Evolutionary conservation across 2,888 invertebrate genomes (phyloP).

Genomic region (Fragum fragum): DNA sequence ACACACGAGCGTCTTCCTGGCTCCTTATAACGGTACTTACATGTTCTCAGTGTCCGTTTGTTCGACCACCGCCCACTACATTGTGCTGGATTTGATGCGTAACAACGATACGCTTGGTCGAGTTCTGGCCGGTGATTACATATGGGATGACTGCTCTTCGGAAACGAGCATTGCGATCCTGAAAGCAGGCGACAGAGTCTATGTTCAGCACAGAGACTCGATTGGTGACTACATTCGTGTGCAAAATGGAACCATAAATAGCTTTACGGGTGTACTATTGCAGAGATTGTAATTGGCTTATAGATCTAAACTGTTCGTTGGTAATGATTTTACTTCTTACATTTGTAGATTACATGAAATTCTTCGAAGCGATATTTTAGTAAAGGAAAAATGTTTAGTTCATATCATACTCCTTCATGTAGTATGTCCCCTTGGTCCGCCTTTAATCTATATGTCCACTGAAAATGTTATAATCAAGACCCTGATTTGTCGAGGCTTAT

Average conservation of each 20-base stretch:
- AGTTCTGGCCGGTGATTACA: conserved; percentile 42
- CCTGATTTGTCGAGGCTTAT: too few relatives aligned
- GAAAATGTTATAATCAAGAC: too few relatives aligned
- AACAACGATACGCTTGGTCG: conserved; percentile 35
- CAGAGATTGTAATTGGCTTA: conserved; percentile 1
- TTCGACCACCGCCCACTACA: conserved; percentile 26
- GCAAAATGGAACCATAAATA: conserved; percentile 9
- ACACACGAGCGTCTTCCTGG: conserved; percentile 30
- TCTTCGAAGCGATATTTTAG: too few relatives aligned
- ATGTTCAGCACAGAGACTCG: conserved; percentile 31
- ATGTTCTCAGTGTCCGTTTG: conserved; percentile 46
- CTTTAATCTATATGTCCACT: too few relatives aligned
- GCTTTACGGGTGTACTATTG: conserved; percentile 41
- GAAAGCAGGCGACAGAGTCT: conserved; percentile 36
- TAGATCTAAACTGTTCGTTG: too few relatives aligned
- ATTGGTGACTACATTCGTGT: conserved; percentile 30
- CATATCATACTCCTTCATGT: too few relatives aligned
- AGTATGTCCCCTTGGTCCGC: too few relatives aligned
- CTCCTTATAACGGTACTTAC: conserved; percentile 37
- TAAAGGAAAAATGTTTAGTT: too few relatives aligned
- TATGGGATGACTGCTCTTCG: conserved; percentile 38
- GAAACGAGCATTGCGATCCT: conserved; percentile 35
- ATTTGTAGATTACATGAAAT: too few relatives aligned
- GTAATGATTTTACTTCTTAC: too few relatives aligned
- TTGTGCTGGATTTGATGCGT: conserved; percentile 40